Evolutionary conservation across 2,888 invertebrate species (phyloP).

Genomic region (Dysmachus trigonus): DNA sequence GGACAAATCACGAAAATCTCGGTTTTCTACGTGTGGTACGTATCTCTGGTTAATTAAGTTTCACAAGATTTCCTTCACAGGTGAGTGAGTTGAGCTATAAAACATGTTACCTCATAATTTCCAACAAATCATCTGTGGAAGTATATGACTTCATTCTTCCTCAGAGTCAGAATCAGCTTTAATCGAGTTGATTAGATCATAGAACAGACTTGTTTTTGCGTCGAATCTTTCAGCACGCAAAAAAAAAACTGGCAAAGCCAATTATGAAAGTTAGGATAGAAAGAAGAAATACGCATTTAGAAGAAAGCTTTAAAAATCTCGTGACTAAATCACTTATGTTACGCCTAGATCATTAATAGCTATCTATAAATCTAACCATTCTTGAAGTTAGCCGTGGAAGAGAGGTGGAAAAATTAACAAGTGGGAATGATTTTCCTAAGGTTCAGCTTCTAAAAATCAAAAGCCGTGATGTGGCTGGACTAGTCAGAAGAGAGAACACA

Average conservation of each 20-base stretch:
- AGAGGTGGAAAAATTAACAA: background rate
- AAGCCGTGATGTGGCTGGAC: background rate
- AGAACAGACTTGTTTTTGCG: background rate
- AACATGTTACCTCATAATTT: background rate
- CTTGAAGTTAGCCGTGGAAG: background rate
- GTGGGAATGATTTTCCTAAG: background rate
- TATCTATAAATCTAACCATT: background rate
- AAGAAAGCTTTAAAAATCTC: background rate
- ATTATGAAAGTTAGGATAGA: background rate
- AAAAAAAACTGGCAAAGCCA: background rate
- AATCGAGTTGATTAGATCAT: background rate
- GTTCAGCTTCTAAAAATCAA: background rate
- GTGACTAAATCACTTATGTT: background rate
- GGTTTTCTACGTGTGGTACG: constrained; percentile 9
- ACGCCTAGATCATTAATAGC: background rate
- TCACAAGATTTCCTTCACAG: constrained; percentile 1
- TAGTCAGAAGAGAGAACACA: background rate
- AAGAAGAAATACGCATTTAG: background rate
- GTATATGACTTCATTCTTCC: constrained; percentile 5
- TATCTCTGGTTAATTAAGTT: constrained; percentile 20
- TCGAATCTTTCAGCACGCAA: background rate
- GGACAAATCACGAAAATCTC: constrained; percentile 11
- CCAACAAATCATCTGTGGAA: background rate
- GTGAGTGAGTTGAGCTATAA: background rate
- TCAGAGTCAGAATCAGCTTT: background rate